Conservation (phyloP, 2,797 vertebrate species). For the Pipistrellus nathusii region DNA sequence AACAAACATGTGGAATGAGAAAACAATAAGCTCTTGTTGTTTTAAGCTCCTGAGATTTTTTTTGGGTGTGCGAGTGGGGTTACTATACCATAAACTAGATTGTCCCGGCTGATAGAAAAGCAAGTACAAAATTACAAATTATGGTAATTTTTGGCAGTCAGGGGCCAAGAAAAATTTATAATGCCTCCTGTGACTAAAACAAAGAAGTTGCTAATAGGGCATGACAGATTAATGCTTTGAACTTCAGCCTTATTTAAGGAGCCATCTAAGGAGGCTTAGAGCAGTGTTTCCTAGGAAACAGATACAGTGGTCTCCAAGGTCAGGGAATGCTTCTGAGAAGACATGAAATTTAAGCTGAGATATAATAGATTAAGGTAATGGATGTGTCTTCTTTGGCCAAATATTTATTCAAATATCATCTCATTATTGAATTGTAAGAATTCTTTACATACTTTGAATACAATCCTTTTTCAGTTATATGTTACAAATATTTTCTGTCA, state of each 20-base stretch:
- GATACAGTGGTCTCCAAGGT: background rate
- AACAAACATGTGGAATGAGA: rapidly evolving
- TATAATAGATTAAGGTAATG: background rate
- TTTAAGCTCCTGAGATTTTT: background rate
- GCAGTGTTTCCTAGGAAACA: background rate
- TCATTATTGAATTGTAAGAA: constrained; percentile 38
- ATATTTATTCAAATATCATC: constrained; percentile 37
- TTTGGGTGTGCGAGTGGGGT: background rate
- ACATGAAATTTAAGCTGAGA: background rate
- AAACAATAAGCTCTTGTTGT: background rate
- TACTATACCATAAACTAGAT: background rate
- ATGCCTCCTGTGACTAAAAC: background rate
- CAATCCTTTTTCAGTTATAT: background rate
- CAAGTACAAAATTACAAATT: background rate
- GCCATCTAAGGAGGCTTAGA: background rate
- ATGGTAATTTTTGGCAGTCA: background rate
- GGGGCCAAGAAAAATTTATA: background rate
- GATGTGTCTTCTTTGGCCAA: background rate
- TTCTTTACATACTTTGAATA: constrained; percentile 25
- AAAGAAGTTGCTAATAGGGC: background rate
- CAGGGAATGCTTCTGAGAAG: background rate
- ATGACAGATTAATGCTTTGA: background rate
- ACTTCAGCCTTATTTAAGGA: background rate
- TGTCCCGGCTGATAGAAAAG: background rate
- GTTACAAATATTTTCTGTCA: constrained; percentile 23